Base-by-base conservation (phyloP, 2,797 vertebrate genomes). In the Sebastes taczanowskii region DNA sequence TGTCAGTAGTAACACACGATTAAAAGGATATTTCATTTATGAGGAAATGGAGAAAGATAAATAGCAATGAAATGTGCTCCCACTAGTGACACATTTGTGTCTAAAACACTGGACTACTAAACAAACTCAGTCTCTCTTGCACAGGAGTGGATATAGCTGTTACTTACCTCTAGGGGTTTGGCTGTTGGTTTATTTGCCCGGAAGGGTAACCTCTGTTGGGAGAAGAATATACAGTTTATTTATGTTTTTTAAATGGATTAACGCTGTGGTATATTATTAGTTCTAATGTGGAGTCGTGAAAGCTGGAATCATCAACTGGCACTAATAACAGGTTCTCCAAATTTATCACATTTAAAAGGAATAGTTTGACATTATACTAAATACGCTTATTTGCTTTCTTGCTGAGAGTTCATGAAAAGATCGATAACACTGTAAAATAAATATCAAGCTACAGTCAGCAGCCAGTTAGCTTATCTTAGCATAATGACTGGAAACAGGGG, bases 161-260 rank as follows among this genome's bases (percentile, higher is more conserved):
- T 61, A 1, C 80, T 87, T 72, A 94, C 92, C 93, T 92, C 20
- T 73, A 32, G 32, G 62, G 18, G 6, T 78, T 55, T 46, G 46
- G 20, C 22, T 63, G 69, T 72, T 74, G 38, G 14, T 89, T 91
- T 94, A 94, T 87, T 92, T 92, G 7, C 73, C 59, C 72, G 88
- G 59, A 76, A 91, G 8, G 78, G 87, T 72, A 35, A 95, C 93
- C 84, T 96, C 95, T 96, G 92, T 91, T 65, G 52, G 22, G 34
- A 81, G 38, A 86, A 22, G 75, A 63, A 81, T 5, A 60, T 2
- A 32, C 8, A 62, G 22, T 35, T 53, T 5, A 23, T 69, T 55
- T 27, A 35, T 1, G 6, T 58, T 25, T 64, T 72, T 49, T n/a
- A 18, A 61, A 74, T n/a, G 1, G 8, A 61, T 61, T 68, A 10